Percentiles rank a stretch among this genome's conserved stretches.
These are phyloP conservation scores for Elephas maximus DNA, from an alignment of 2,113 vertebrate species.

Conservation along the genomic window DNA sequence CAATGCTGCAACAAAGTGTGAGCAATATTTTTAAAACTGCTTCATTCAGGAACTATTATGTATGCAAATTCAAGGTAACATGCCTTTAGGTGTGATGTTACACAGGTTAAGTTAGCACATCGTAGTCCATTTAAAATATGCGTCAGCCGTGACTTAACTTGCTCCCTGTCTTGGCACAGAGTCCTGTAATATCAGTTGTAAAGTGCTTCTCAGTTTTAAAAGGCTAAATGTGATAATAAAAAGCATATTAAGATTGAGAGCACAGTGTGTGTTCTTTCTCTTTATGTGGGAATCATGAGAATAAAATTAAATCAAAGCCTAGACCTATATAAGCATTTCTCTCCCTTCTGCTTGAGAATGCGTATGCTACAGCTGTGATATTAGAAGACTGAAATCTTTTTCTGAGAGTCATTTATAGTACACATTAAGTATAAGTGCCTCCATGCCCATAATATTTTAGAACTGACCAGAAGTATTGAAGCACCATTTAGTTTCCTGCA, in stretches of 20 bases:
- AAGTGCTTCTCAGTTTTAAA: neutral
- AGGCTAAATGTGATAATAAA: neutral
- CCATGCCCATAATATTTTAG: neutral
- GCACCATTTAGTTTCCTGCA: neutral
- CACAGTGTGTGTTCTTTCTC: neutral
- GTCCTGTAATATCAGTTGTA: neutral
- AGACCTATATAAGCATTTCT: neutral
- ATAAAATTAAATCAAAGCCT: neutral
- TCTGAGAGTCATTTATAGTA: neutral
- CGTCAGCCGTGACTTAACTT: neutral
- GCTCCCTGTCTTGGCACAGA: neutral
- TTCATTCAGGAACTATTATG: neutral
- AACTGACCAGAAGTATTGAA: neutral
- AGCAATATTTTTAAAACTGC: constrained; percentile 10
- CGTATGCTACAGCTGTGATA: neutral
- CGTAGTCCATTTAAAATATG: neutral
- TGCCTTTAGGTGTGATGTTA: neutral
- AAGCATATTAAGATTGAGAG: neutral
- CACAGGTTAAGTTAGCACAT: neutral
- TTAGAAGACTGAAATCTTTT: neutral
- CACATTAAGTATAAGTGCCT: neutral
- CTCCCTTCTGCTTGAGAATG: neutral
- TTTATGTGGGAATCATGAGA: neutral
- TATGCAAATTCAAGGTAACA: neutral
- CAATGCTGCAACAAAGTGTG: neutral